Evolutionary conservation across 2,113 vertebrate species (phyloP).

Genomic region (Passer montanus): DNA sequence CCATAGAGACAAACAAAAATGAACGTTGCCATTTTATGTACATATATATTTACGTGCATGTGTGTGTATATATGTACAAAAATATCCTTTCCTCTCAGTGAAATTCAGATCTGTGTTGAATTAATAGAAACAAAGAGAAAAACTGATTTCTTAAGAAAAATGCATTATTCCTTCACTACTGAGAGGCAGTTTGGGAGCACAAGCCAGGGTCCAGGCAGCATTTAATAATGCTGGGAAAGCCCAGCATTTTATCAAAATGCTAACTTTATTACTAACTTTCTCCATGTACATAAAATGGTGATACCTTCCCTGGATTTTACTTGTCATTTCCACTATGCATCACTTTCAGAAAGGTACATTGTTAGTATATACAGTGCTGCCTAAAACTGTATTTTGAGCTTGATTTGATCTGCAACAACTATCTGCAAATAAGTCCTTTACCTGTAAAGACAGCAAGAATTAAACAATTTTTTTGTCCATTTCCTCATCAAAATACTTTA

Average conservation of each 20-base stretch:
- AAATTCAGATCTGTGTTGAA: background rate
- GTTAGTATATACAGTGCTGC: background rate
- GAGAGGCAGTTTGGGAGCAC: background rate
- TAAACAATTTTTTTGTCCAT: background rate
- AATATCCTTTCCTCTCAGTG: background rate
- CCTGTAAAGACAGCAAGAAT: background rate
- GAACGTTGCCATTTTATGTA: rapidly evolving
- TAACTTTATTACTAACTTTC: background rate
- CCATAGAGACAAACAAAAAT: background rate
- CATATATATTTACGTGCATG: rapidly evolving
- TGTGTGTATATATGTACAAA: rapidly evolving
- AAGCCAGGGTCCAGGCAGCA: background rate
- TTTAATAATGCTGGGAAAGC: background rate
- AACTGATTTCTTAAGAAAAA: background rate
- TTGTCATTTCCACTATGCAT: background rate
- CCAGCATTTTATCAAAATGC: too few species aligned
- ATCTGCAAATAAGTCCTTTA: background rate
- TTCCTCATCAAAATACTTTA: background rate
- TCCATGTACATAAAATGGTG: background rate
- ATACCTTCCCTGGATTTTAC: background rate
- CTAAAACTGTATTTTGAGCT: background rate
- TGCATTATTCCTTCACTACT: background rate
- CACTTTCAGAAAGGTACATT: background rate
- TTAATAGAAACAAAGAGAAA: background rate
- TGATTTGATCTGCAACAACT: background rate